phyloP scores from a whole-genome alignment of 2,888 invertebrate genomes.

The Idaea aversata region DNA sequence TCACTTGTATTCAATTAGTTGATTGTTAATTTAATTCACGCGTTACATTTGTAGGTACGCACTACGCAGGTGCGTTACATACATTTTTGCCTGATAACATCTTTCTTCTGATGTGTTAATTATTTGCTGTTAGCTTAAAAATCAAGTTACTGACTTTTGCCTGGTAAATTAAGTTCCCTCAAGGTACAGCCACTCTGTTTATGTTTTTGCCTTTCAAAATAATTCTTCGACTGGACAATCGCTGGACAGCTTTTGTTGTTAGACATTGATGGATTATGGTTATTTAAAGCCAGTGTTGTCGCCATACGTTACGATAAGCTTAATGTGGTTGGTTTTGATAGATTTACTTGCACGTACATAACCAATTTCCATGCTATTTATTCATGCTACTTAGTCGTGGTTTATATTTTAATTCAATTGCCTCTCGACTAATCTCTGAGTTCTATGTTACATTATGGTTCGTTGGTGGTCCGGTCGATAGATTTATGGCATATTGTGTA shows the following conservation, averaged over 20 bases:
- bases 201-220: conserved; percentile 8
- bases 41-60: neutral
- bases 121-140: neutral
- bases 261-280: conserved; percentile 29
- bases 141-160: neutral
- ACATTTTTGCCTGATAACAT: conserved; percentile 15
- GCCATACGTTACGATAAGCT: conserved; percentile 15
- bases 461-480: conserved; percentile 1
- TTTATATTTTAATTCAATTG: neutral
- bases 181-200: conserved; percentile 5
- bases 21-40: conserved; percentile 8
- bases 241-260: conserved; percentile 22
- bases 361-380: conserved; percentile 21
- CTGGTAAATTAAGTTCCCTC: neutral
- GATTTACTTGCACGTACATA: conserved; percentile 15
- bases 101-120: conserved; percentile 8
- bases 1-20: conserved; percentile 15
- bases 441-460: neutral
- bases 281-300: conserved; percentile 23
- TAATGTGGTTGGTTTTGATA: conserved; percentile 18
- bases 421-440: neutral
- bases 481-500: neutral
- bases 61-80: conserved; percentile 9
- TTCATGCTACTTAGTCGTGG: conserved; percentile 3
- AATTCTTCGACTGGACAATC: conserved; percentile 16